Evolutionary conservation across 2,797 vertebrate species (phyloP), one percentile per base, ranked within the genome.

Genomic region (Hypotaenidia philippensis): DNA sequence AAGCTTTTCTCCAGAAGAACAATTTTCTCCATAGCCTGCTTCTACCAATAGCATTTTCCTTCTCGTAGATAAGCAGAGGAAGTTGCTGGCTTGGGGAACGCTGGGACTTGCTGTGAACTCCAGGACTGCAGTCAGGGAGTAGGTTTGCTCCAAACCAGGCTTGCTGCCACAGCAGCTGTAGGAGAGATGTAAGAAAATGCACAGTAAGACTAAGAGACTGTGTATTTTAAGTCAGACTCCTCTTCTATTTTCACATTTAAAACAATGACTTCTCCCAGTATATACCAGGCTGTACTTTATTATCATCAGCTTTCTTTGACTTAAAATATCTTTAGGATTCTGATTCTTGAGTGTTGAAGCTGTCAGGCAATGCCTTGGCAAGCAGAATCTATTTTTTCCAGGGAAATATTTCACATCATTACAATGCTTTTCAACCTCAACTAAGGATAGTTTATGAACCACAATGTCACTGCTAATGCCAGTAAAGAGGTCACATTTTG

Each of bases 1-100:
- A 95, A 94, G 83, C 80, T 92, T 94, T 95, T 93, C 41, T 94
- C 23, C 29, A 59, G 89, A 78, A 93, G 86, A 95, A 90, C 89
- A 89, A 52, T 90, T 89, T 96, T 96, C 41, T 92, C 25, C 14
- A 4, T 16, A 82, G 44, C 12, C 52, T 83, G 29, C 45, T 75
- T 22, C 44, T 45, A 34, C 44, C 66, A n/a, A 7, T 53, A 22
- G 36, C 17, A 10, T 32, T 74, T 63, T 90, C 61, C 65, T 69
- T 31, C 5, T 6, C 0, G 1, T 50, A 38, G 38, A 66, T 76
- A 59, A 76, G 18, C 50, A 72, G 74, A 71, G 57, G 8, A 71
- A 15, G 10, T 13, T 36, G 12, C 63, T 4, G 9, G 26, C 61
- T 89, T 75, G 55, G 64, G 57, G 57, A 90, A 32, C 22, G 22